phyloP scores from a whole-genome alignment of 1,140 invertebrate species.

The Epicauta chinensis region DNA sequence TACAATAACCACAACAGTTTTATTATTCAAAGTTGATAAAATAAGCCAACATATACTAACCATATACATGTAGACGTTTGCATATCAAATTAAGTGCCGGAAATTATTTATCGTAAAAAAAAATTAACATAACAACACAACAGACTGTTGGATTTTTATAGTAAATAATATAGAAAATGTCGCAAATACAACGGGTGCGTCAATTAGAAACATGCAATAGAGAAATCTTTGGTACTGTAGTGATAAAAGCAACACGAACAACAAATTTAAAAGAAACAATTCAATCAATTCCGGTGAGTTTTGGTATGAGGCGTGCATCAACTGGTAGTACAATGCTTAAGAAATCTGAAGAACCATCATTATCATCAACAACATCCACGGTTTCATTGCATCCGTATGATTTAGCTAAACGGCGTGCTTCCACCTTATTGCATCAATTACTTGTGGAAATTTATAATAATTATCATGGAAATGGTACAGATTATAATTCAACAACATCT shows the following conservation, averaged over 20 bases:
- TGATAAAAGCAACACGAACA: constrained; percentile 14
- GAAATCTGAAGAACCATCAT: no score
- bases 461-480: constrained; percentile 23
- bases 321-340: neutral
- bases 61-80: no score
- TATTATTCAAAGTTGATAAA: no score
- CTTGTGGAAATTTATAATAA: constrained; percentile 35
- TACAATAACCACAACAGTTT: no score
- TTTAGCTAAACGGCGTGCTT: constrained; percentile 22
- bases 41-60: no score
- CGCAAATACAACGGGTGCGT: constrained; percentile 3
- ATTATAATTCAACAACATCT: constrained; percentile 37
- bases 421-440: constrained; percentile 34
- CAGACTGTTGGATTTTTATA: no score
- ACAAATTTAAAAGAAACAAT: constrained; percentile 1
- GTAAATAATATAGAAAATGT: no score
- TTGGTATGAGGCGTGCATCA: neutral
- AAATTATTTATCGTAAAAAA: no score
- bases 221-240: constrained; percentile 34
- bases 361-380: no score
- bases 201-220: constrained; percentile 31
- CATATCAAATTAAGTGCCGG: no score
- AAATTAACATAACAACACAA: no score
- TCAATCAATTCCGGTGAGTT: constrained; percentile 9
- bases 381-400: no score